A percentile compares a stretch with the other conserved stretches of the same genome.
These are phyloP conservation scores for Xestia c-nigrum DNA, from an alignment of 2,888 invertebrate genomes.

Conservation along the genomic window DNA sequence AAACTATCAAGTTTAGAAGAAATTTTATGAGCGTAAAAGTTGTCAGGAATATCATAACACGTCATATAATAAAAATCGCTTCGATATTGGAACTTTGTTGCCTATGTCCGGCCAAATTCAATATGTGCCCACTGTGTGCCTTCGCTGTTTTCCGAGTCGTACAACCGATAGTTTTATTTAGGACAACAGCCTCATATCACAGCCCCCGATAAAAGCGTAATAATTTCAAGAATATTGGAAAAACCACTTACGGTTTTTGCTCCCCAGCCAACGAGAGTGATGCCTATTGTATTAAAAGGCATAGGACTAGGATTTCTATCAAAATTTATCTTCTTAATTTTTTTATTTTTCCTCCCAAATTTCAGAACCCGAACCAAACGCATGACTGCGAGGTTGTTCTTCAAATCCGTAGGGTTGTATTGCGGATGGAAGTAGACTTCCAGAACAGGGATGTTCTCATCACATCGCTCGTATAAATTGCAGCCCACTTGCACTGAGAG, in stretches of 20 bases:
- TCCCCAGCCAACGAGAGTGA: constrained; percentile 84
- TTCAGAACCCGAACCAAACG: constrained; percentile 74
- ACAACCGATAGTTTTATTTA: not conserved
- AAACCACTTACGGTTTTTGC: constrained; percentile 76
- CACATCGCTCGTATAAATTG: constrained; percentile 76
- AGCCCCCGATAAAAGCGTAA: not conserved
- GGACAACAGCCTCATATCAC: not conserved
- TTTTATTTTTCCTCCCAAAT: constrained; percentile 60
- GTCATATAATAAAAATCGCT: too few relatives aligned
- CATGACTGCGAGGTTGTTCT: constrained; percentile 80
- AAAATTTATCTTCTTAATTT: constrained; percentile 78
- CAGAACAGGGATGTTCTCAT: constrained; percentile 77
- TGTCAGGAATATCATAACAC: too few relatives aligned
- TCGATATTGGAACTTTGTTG: too few relatives aligned
- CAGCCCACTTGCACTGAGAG: constrained; percentile 83
- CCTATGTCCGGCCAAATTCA: too few relatives aligned
- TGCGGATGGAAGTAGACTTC: constrained; percentile 83
- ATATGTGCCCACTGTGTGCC: too few relatives aligned
- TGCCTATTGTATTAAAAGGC: constrained; percentile 72
- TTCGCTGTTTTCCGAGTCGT: not conserved
- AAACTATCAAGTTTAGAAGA: too few relatives aligned
- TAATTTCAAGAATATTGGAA: not conserved
- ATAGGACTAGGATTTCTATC: constrained; percentile 71
- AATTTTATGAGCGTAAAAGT: too few relatives aligned
- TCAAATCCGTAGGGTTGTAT: constrained; percentile 79